Evolutionary conservation across 1,140 invertebrate genomes (phyloP), one percentile per base, ranked within the genome.

Genomic region (Drosophila grimshawi): DNA sequence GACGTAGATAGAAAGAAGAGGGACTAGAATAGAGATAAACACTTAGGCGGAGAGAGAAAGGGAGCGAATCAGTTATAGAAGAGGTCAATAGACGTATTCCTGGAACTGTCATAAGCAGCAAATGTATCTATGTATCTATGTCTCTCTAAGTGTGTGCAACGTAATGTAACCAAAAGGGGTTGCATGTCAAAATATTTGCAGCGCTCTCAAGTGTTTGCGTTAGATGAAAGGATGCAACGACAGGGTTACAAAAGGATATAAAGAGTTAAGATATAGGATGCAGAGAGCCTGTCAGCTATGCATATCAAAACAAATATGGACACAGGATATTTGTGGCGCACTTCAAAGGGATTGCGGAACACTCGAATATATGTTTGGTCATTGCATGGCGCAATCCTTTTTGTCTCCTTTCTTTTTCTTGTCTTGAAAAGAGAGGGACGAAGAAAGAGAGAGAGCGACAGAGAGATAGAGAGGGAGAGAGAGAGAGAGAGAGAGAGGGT

Each of bases 321-420:
- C 59, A 67, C 65, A 59, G 72, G 59, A 62, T 33, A 27, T 27
- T 48, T 64, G 62, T 53, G 64, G 56, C 69, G 49, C 63, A 72
- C 69, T 72, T 72, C 55, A 63, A 62, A 69, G 60, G 60, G 19
- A 32, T 59, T 30, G 7, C 39, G 4, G 7, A 41, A 10, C 60
- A 62, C 60, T 62, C 27, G 11, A 46, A 46, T 32, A 71, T 65
- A 67, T 86, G 76, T 79, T 86, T 88, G 82, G 68, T 82, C 80
- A 88, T 76, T 48, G 46, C 73, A 59, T 76, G 78, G 70, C 63
- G 81, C 78, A 86, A 79, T 86, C 78, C 82, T 81, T 86, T 86
- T 52, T 52, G 48, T 45, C n/a, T 43, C n/a, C 19, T 32, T 65
- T 49, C 29, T 30, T 48, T 19, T 51, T 29, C 8, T 29, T 59